Evolutionary conservation across 2,797 vertebrate genomes (phyloP).

Genomic region (Mastacembelus armatus): DNA sequence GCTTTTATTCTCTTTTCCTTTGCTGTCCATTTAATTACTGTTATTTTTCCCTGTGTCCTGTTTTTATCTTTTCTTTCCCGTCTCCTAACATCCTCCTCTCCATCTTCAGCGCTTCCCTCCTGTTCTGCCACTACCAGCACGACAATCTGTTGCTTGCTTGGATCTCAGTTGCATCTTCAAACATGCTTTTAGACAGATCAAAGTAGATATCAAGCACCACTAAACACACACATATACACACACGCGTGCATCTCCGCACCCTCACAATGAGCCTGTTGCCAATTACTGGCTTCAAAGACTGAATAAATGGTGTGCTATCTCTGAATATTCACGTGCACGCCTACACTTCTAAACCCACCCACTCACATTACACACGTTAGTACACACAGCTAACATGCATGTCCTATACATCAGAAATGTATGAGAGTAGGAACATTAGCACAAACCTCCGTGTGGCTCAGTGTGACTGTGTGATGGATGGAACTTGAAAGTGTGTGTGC

Average conservation of each 20-base stretch:
- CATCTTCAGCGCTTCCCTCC: background rate
- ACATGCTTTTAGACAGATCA: constrained; percentile 65
- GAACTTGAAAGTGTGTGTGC: constrained; percentile 2
- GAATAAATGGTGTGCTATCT: constrained; percentile 37
- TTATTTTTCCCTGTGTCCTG: background rate
- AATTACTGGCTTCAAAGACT: constrained; percentile 70
- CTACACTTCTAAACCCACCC: constrained; percentile 5
- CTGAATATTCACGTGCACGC: constrained; percentile 27
- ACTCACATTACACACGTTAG: constrained; percentile 5
- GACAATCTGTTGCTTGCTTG: constrained; percentile 37
- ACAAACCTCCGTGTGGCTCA: background rate
- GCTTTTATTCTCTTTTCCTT: constrained; percentile 1
- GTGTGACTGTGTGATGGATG: background rate
- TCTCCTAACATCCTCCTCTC: background rate
- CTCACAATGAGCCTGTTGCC: constrained; percentile 53
- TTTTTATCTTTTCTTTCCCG: background rate
- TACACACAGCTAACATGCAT: constrained; percentile 7
- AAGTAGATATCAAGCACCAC: constrained; percentile 46
- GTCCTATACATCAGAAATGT: constrained; percentile 14
- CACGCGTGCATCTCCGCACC: no score
- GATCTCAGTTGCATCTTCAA: constrained; percentile 48
- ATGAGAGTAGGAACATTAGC: constrained; percentile 6
- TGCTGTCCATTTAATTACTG: background rate
- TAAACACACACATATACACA: constrained; percentile 21
- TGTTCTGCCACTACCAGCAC: constrained; percentile 13